Base-by-base conservation (phyloP, 2,888 invertebrate species). In the Ophion ventricosus region DNA sequence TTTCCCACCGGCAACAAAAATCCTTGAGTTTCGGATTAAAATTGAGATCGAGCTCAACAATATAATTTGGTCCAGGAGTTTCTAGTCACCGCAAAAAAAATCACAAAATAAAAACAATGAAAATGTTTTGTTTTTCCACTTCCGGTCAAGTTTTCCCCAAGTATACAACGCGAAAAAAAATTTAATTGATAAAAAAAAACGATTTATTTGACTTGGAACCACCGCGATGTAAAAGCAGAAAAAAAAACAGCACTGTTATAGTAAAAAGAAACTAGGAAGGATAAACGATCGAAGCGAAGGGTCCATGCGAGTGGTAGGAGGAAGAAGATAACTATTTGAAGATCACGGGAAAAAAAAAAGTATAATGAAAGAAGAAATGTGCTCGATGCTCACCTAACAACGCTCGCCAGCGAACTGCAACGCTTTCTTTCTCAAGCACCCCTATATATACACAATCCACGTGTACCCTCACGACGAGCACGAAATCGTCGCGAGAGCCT, bases 401-500 rank as follows among this genome's bases (percentile, higher is more conserved):
- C 91, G 92, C 89, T 91, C 91, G 87, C 89, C 87, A 88, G 85
- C 88, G 89, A 92, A 93, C 93, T 93, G 92, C 90, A 88, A 84
- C 87, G 88, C 87, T 89, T 88, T 88, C 89, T 86, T 87, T 67
- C 77, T 85, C 84, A 85, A 85, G 88, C 88, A 91, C 91, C 90
- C 90, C 90, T 92, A 92, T 93, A 92, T 93, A 93, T 92, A 93
- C 90, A 92, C 90, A 92, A 91, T 87, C 87, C 85, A n/a, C 85
- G 83, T 84, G 86, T 77, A 80, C 81, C 80, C 80, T 73, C 57
- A 66, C 67, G 49, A 4, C 49, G 49, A 49, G 49, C 49, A 67
- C 69, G 25, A 61, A 17, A 72, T 49, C 67, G n/a, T n/a, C 40
- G 83, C 66, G 74, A 73, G 66, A 77, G 64, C 26, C 3, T 61